These are phyloP conservation scores for Hartigia nigra DNA, from an alignment of 2,888 invertebrate species.

Conservation along the genomic window DNA sequence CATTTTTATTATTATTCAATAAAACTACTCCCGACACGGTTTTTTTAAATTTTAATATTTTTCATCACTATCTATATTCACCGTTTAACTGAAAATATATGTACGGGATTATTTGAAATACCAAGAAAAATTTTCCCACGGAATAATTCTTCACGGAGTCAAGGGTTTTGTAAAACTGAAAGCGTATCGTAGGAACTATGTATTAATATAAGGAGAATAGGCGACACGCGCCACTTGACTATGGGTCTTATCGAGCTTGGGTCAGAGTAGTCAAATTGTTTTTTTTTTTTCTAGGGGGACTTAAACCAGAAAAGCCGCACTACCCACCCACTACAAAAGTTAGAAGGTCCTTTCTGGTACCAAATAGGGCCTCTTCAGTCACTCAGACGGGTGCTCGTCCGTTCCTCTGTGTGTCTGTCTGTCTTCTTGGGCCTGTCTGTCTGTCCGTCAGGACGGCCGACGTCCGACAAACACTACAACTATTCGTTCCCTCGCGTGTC, in stretches of 20 bases:
- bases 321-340: constrained; percentile 17
- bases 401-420: constrained; percentile 7
- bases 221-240: constrained; percentile 55
- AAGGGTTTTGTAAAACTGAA: neutral
- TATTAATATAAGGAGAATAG: constrained; percentile 22
- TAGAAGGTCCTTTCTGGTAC: neutral
- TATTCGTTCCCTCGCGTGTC: constrained; percentile 9
- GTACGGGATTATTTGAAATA: constrained; percentile 26
- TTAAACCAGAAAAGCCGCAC: constrained; percentile 16
- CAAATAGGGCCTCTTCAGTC: constrained; percentile 4
- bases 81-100: neutral
- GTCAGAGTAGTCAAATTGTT: neutral
- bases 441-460: neutral
- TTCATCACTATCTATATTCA: neutral
- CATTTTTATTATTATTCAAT: neutral
- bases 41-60: neutral
- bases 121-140: constrained; percentile 17
- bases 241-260: constrained; percentile 15
- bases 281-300: constrained; percentile 5
- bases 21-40: neutral
- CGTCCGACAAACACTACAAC: neutral
- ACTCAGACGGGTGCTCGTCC: constrained; percentile 19
- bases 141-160: neutral
- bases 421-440: constrained; percentile 6
- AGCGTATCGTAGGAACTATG: neutral